Evolutionary conservation across 2,888 invertebrate species (phyloP), one percentile per base, ranked within the genome.

Genomic region (Habrosyne pyritoides): DNA sequence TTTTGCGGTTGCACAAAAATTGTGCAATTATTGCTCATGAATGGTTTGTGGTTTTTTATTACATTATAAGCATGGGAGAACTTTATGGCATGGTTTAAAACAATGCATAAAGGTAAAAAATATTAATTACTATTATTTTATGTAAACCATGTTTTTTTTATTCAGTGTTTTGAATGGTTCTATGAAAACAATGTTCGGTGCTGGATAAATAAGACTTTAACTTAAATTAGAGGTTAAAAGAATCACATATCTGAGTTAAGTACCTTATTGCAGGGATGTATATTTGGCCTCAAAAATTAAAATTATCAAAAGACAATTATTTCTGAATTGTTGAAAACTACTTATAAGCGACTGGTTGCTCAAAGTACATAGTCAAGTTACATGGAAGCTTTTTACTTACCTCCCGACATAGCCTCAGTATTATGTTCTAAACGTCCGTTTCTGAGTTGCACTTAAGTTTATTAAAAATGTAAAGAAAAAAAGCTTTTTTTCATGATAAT

Each of bases 391-490:
- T 42, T 42, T 42, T 42, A 18, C 42, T 42, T 42, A 42, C 42
- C 42, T 42, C 42, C 42, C 42, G 47, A 21, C 48, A 52, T 47
- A 53, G 49, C 46, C 26, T 10, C 21, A 2, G 57, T 30, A 52
- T 21, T 47, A 60, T 57, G 55, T 52, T 53, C 54, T 56, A 66
- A 65, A 64, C 61, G 58, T 53, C 52, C 42, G 30, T 48, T 42
- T 42, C 42, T 53, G 62, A 60, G 58, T 58, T 72, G 75, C 81
- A 77, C 81, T 81, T 80, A 73, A 71, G 56, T 63, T 67, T 81
- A 81, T 81, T 81, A 81, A 81, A 79, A 81, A 73, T 76, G 65
- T 73, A 71, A 72, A 68, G 72, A 66, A 66, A 63, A 60, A 54
- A 57, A 24, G 12, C 2, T 14, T 24, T 53, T 21, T 28, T 8